Evolutionary conservation across 2,888 invertebrate genomes (phyloP).

Genomic region (Theretra japonica): DNA sequence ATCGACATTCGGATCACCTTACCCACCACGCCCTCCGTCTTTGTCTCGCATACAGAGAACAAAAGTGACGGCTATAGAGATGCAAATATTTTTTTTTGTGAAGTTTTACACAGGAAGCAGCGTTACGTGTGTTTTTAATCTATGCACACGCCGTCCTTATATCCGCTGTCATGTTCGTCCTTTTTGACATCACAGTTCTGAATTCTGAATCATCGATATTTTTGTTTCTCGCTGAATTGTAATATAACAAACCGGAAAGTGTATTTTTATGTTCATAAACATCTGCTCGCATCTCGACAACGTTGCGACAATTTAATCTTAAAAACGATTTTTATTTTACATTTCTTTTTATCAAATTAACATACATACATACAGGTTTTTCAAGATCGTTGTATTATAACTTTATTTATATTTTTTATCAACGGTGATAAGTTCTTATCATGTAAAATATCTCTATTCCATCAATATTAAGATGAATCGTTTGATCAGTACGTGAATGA

Average conservation of each 20-base stretch:
- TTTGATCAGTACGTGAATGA: neutral
- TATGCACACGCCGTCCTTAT: slow-evolving; percentile 40
- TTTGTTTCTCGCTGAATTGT: neutral
- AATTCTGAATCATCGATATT: slow-evolving; percentile 27
- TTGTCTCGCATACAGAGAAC: neutral
- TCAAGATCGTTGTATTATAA: neutral
- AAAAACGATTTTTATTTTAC: neutral
- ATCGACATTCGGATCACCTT: slow-evolving; percentile 53
- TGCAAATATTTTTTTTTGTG: slow-evolving; percentile 33
- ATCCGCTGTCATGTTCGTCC: slow-evolving; percentile 39
- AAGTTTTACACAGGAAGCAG: slow-evolving; percentile 18
- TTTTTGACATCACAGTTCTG: slow-evolving; percentile 6
- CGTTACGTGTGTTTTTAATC: slow-evolving; percentile 33
- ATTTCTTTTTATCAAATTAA: too few relatives aligned
- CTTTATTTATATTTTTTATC: neutral
- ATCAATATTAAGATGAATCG: neutral
- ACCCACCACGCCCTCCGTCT: slow-evolving; percentile 37
- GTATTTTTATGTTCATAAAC: neutral
- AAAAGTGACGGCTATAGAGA: neutral
- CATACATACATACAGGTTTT: neutral
- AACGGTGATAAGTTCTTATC: neutral
- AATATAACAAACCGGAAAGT: neutral
- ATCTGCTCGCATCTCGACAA: neutral
- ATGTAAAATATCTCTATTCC: neutral
- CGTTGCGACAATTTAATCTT: neutral